phyloP scores from a whole-genome alignment of 1,140 invertebrate species.

The Caenorhabditis latens region DNA sequence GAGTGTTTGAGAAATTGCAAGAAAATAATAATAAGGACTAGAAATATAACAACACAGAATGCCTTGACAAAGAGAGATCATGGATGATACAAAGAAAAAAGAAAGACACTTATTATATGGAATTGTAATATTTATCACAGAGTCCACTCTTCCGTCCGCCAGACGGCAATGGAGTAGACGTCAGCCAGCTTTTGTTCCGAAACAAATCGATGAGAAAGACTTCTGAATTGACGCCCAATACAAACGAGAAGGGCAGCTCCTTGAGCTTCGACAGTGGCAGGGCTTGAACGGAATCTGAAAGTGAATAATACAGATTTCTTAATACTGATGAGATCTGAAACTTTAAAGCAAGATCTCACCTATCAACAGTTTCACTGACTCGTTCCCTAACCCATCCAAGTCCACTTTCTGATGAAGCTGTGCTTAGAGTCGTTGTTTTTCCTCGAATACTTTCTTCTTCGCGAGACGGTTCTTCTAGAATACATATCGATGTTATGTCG shows the following conservation, averaged over 20 bases:
- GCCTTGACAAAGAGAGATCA: background rate
- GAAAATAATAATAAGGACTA: background rate
- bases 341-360: background rate
- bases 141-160: slow-evolving; percentile 58
- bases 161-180: slow-evolving; percentile 49
- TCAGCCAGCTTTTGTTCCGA: slow-evolving; percentile 41
- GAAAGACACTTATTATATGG: background rate
- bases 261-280: slow-evolving; percentile 16
- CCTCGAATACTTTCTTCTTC: slow-evolving; percentile 44
- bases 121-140: slow-evolving; percentile 12
- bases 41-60: background rate
- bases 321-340: background rate
- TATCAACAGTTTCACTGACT: slow-evolving; percentile 61
- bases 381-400: slow-evolving; percentile 60
- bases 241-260: slow-evolving; percentile 31
- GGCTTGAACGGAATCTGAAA: slow-evolving; percentile 52
- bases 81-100: background rate
- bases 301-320: background rate
- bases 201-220: slow-evolving; percentile 61
- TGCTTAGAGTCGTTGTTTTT: slow-evolving; percentile 52
- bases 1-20: background rate
- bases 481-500: slow-evolving; percentile 81
- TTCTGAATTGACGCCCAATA: slow-evolving; percentile 53
- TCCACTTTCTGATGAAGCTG: slow-evolving; percentile 58
- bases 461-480: slow-evolving; percentile 50